Base-by-base conservation (phyloP, 1,140 invertebrate species). In the Euwallacea similis region DNA sequence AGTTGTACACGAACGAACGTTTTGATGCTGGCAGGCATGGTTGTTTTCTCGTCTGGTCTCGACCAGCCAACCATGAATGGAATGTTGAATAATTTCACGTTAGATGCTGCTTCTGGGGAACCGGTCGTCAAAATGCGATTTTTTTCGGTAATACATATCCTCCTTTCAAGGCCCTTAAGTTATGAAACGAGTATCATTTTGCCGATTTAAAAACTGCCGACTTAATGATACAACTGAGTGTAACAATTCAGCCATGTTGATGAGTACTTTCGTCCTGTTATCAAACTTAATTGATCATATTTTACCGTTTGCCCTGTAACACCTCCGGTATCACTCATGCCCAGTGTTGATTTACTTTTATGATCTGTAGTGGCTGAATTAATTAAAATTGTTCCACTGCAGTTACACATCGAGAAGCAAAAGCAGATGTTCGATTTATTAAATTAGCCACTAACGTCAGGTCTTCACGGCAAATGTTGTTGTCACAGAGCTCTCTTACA, bases 61-160 rank as follows among this genome's bases (percentile, higher is more conserved):
- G 63, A 55, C 15, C 66, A 68, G 58, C 66, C 66, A 61, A 68
- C 66, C 66, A 68, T 68, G 66, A 68, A 68, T 68, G 66, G 66
- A 68, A 68, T 68, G 66, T 61, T 60, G 58, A 68, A 68, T 68
- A 61, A 68, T 68, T 68, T 68, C 66, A 68, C 43, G 56, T 68
- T 68, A 68, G 66, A 61, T 61, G 66, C 56, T 60, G 66, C 46
- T 68, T 61, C 66, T 68, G 66, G 66, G 55, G 42, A 68, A 68
- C 66, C 58, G 66, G 66, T 68, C 58, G 66, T 68, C 66, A 68
- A 61, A 68, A 60, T 53, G 56, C 15, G 46, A 56, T 44, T 66
- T 50, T 68, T 68, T 68, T 16, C 8, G 58, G n/a, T 66, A 43
- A 42, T 42, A n/a, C 11, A 56, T 53, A 16, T 55, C 15, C 65